Conservation (phyloP, 2,797 vertebrate species). For the Varecia variegata region DNA sequence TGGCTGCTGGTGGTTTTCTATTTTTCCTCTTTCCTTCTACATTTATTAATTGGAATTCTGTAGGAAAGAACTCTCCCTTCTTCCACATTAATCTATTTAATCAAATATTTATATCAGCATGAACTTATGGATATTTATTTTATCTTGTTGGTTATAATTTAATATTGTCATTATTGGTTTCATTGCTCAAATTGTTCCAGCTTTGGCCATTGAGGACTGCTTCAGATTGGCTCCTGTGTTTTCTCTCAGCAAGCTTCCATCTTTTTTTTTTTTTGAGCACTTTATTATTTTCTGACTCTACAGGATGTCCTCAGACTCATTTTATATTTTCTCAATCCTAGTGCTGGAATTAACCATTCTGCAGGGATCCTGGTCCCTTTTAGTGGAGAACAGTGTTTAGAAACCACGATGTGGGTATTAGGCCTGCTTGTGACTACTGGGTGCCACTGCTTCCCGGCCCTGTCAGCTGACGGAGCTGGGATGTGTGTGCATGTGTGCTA, state of each 20-base stretch:
- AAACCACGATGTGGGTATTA: not conserved
- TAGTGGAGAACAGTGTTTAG: not conserved
- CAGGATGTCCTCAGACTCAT: not conserved
- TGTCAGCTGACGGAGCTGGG: not conserved
- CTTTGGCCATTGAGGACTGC: not conserved
- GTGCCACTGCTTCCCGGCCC: not conserved
- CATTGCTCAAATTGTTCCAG: not conserved
- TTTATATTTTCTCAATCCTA: not conserved
- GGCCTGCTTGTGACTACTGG: not conserved
- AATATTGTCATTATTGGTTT: not conserved
- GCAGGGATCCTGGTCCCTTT: not conserved
- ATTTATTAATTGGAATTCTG: not conserved
- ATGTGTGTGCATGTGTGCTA: not conserved
- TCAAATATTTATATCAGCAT: not conserved
- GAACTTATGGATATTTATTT: not conserved
- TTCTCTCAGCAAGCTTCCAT: not conserved
- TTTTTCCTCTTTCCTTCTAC: not conserved
- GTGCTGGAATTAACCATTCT: not conserved
- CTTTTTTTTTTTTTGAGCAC: not conserved
- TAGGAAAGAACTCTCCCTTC: not conserved
- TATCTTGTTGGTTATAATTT: not conserved
- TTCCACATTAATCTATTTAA: not conserved
- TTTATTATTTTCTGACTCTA: not conserved
- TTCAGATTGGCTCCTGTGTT: not conserved
- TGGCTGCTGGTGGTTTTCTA: not conserved